Base-by-base conservation (phyloP, 2,888 invertebrate genomes). In the Plagiodera versicolora region DNA sequence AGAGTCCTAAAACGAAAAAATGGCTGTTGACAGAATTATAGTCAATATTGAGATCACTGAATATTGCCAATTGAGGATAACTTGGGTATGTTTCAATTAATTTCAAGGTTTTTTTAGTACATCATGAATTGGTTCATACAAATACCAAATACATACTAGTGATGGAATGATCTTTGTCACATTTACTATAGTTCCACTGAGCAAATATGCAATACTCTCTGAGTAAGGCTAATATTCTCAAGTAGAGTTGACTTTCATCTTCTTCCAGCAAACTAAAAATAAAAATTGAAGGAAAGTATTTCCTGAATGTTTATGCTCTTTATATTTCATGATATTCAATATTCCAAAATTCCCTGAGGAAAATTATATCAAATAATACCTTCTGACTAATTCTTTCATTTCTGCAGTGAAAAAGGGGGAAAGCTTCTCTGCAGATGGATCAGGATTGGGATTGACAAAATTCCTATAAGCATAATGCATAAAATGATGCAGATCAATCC, bases 131-230 rank as follows among this genome's bases (percentile, higher is more conserved):
- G 35, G 17, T 18, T n/a, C n/a, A n/a, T n/a, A 17, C 35, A 35
- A 4, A 18, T 10, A 16, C 16, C 11, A 17, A 46, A 28, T 17
- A 66, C 70, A 70, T 70, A 78, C 78, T 75, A 61, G 72, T 72
- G 30, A 75, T 70, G 5, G 68, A 63, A 39, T 69, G 68, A 17
- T 71, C 67, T 32, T 64, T 67, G 56, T 66, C 66, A 48, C 61
- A 59, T 56, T 70, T 68, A 50, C 66, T 72, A 62, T 70, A 73
- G 58, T 72, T 81, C 72, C 85, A 84, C 74, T 86, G 87, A 67
- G 87, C 84, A 75, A 87, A 87, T 67, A 86, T 82, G 61, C 88
- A 85, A 77, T 86, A 86, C 74, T 88, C 86, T 69, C 85, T 83
- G 20, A 86, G 83, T 72, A 87, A 84, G 57, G 85, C 83, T 71